Evolutionary conservation across 2,113 vertebrate species (phyloP).

Genomic region (Silurus glanis): DNA sequence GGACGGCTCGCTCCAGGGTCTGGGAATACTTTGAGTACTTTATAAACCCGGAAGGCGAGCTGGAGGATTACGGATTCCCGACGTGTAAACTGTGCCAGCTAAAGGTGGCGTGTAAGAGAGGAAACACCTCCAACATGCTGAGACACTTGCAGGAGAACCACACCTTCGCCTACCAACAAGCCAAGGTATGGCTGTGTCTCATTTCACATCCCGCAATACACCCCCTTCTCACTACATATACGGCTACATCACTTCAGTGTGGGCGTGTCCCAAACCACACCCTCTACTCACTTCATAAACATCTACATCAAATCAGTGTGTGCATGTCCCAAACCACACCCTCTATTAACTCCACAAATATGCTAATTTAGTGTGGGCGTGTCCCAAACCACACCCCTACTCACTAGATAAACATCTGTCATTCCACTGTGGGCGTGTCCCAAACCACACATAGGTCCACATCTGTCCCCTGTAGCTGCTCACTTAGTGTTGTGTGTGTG

Average conservation of each 20-base stretch:
- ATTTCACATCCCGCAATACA: too few species aligned
- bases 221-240: not conserved
- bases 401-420: not conserved
- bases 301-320: not conserved
- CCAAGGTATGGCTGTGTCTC: slow-evolving; percentile 19
- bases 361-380: not conserved
- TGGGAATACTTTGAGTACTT: slow-evolving; percentile 43
- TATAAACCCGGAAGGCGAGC: slow-evolving; percentile 29
- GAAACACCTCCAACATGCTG: slow-evolving; percentile 48
- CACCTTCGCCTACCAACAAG: slow-evolving; percentile 18
- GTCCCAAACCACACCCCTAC: not conserved
- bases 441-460: not conserved
- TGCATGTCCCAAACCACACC: not conserved
- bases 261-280: not conserved
- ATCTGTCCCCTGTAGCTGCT: not conserved
- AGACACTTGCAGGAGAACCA: slow-evolving; percentile 42
- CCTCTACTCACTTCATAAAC: not conserved
- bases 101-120: slow-evolving; percentile 37
- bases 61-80: slow-evolving; percentile 39
- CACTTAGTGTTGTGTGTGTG: not conserved
- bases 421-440: not conserved
- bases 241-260: not conserved
- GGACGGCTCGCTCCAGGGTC: not conserved
- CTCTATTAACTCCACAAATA: fast-evolving
- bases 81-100: slow-evolving; percentile 38